Base-by-base conservation (phyloP, 2,888 invertebrate species). In the Vanessa cardui region DNA sequence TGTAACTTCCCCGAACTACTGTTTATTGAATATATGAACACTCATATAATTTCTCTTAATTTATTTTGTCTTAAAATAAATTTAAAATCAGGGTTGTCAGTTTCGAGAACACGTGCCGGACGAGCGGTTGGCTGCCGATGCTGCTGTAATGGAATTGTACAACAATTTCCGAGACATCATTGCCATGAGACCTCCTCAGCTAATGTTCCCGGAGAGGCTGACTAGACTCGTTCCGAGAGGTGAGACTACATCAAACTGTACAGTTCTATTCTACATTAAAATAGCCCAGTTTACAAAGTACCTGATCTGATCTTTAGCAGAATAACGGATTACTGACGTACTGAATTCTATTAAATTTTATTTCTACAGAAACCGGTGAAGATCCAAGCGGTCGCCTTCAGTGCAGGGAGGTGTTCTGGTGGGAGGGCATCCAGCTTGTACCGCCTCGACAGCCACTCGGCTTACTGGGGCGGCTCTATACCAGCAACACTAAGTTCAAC, bases 381-480 rank as follows among this genome's bases (percentile, higher is more conserved):
- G 91, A 92, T 9, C 60, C 70, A 47, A 84, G 82, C 62, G 94
- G 94, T 4, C 94, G 94, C 68, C 90, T 95, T 65, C 91, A 93
- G 59, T 94, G 95, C 79, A 94, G 94, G 82, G 95, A 96, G 80
- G 90, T 93, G 68, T 95, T 95, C 88, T 96, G 96, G 95, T 96
- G 96, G 96, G 94, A 95, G 68, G 96, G 96, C 21, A 91, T 96
- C 64, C 94, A 94, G 84, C 89, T 96, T 58, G 92, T 93, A 7
- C 95, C 95, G 0, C 93, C 94, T 1, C 91, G 95, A 21, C 94
- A 93, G 0, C 94, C 94, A 52, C 87, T 95, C 58, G 96, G 96
- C 0, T 82, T 96, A 26, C 85, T 96, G 46, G 94, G 94, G 74
- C 93, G 88, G 68, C 84, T 93, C 2, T 93, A 92, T 81, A 91